phyloP scores from a whole-genome alignment of 2,797 vertebrate species.

The Molothrus aeneus region DNA sequence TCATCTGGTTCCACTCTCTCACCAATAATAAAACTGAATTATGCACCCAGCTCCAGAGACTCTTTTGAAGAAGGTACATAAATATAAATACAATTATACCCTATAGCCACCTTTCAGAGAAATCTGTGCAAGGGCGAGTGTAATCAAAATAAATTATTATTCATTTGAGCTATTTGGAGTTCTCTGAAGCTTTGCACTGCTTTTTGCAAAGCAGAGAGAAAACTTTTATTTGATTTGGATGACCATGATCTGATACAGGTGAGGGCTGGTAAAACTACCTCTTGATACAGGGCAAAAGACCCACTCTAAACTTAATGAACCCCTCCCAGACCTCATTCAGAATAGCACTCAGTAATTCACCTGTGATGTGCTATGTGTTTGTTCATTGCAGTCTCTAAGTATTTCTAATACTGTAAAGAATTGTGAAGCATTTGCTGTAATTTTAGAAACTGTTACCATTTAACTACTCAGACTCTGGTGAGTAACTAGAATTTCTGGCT shows the following conservation, averaged over 20 bases:
- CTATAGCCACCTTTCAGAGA: background rate
- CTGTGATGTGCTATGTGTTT: background rate
- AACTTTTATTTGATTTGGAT: background rate
- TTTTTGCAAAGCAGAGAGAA: background rate
- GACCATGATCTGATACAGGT: background rate
- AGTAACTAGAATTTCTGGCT: background rate
- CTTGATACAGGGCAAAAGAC: background rate
- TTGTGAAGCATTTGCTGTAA: background rate
- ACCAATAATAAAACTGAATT: background rate
- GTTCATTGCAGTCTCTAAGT: background rate
- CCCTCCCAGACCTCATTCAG: background rate
- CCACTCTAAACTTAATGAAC: background rate
- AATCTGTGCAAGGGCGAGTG: background rate
- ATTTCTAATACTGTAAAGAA: background rate
- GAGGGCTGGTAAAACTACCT: background rate
- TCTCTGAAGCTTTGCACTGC: background rate
- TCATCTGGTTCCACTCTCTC: background rate
- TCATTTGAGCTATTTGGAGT: background rate
- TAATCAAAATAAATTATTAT: background rate
- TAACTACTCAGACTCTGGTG: background rate
- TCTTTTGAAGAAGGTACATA: background rate
- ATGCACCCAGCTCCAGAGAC: background rate
- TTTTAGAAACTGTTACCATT: background rate
- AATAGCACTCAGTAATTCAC: background rate
- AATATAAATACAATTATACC: background rate